A percentile compares a stretch with the other conserved stretches of the same genome.
Conservation (phyloP, 1,140 invertebrate species). For the Nephotettix cincticeps region DNA sequence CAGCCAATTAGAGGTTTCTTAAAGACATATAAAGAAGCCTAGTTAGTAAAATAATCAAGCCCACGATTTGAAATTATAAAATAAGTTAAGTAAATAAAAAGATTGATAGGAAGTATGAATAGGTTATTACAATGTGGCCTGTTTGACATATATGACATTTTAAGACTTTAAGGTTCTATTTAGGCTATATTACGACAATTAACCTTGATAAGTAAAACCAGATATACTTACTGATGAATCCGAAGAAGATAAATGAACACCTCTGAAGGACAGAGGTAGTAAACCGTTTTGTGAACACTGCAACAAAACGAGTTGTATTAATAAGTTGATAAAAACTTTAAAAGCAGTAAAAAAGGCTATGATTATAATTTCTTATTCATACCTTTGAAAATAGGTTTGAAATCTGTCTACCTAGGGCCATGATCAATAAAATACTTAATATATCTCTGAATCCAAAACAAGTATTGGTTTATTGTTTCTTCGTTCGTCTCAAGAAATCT, state of each 20-base stretch:
- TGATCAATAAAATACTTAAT: neutral
- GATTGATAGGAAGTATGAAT: neutral
- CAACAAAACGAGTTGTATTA: neutral
- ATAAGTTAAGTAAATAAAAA: neutral
- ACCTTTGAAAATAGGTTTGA: neutral
- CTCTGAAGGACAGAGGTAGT: conserved; percentile 10
- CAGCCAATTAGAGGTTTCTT: no score
- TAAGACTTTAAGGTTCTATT: neutral
- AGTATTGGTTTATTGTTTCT: no score
- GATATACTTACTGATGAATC: neutral
- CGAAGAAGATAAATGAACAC: neutral
- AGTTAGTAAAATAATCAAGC: no score
- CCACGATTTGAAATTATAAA: no score
- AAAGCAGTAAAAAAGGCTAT: neutral
- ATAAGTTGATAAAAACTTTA: neutral
- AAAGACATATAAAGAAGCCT: no score
- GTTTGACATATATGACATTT: neutral
- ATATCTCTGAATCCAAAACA: no score
- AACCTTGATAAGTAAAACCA: neutral
- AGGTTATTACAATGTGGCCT: neutral
- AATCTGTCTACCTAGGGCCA: conserved; percentile 8
- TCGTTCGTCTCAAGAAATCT: no score
- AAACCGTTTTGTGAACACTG: neutral
- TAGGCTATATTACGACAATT: neutral
- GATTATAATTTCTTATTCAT: neutral